These are phyloP conservation scores for Panthera tigris DNA, from an alignment of 2,113 vertebrate species.

Conservation along the genomic window DNA sequence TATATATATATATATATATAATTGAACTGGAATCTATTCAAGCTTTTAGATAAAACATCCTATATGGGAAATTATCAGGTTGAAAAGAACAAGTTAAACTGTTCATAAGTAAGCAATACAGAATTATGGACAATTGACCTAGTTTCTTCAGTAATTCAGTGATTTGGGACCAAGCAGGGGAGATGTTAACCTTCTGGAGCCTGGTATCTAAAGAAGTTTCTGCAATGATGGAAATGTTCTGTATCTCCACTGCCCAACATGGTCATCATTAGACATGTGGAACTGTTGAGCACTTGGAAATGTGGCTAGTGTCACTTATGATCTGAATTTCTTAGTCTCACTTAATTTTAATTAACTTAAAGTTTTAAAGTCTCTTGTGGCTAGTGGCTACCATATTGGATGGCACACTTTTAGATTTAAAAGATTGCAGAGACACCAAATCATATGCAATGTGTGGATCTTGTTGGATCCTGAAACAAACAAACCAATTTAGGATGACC, in stretches of 20 bases:
- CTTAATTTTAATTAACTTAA: not conserved
- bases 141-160: not conserved
- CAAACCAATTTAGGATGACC: not conserved
- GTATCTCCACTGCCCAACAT: rapidly evolving
- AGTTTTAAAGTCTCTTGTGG: not conserved
- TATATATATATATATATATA: not conserved
- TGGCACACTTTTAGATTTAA: not conserved
- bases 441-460: not conserved
- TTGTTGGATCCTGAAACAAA: not conserved
- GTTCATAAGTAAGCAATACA: not conserved
- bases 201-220: not conserved
- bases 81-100: not conserved
- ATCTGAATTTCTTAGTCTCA: not conserved
- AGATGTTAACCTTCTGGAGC: not conserved
- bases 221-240: not conserved
- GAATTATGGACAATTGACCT: not conserved
- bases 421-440: not conserved
- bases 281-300: not conserved
- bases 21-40: not conserved
- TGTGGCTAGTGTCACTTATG: not conserved
- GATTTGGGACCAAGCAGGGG: too few species aligned
- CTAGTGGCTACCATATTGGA: not conserved
- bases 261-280: not conserved
- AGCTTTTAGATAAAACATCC: not conserved
- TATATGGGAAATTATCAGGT: not conserved